Base-by-base conservation (phyloP, 2,113 vertebrate genomes). In the Emydocephalus ijimae region DNA sequence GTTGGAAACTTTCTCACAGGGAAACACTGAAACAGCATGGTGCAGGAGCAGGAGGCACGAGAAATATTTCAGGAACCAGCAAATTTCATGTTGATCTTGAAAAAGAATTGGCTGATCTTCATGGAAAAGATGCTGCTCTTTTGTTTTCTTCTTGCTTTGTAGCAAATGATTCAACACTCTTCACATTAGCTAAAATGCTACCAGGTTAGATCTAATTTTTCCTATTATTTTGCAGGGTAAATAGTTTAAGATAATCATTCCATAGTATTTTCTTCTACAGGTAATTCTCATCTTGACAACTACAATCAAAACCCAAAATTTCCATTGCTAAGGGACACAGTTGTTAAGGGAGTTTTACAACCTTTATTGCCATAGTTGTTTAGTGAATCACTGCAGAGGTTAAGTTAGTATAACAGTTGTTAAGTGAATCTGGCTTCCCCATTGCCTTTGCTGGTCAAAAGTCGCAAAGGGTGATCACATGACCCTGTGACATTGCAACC, bases 131-230 rank as follows among this genome's bases (percentile, higher is more conserved):
- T 6, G 99, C 99, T 0, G 99, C 99, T 0, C 97, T 99, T 85
- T 94, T 99, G 55, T 99, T 99, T 94, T 99, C 99, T 0, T 99
- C 99, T 0, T 99, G 99, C 95, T 99, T 99, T 87, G 99, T 99
- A 48, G 99, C 99, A 57, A 99, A 99, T 26, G 99, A 99, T 96
- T 99, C 99, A 0, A 99, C 99, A n/a, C 98, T 99, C 91, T 99
- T 99, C 96, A 99, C 99, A 14, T 96, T 99, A 91, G 99, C 99
- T 87, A 99, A 98, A 96, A 99, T 99, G 98, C 95, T 99, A 74
- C 99, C 99, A 39, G 99, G 99, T 99, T 95, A 96, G 97, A 48
- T 85, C 87, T 91, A 5, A 39, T 3, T 1, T 55, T 1, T 59
- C 2, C 15, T 5, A 0, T 43, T 7, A 29, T 39, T 39, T 56